Base-by-base conservation (phyloP, 2,888 invertebrate species). In the Trissonchulus latispiculum region DNA sequence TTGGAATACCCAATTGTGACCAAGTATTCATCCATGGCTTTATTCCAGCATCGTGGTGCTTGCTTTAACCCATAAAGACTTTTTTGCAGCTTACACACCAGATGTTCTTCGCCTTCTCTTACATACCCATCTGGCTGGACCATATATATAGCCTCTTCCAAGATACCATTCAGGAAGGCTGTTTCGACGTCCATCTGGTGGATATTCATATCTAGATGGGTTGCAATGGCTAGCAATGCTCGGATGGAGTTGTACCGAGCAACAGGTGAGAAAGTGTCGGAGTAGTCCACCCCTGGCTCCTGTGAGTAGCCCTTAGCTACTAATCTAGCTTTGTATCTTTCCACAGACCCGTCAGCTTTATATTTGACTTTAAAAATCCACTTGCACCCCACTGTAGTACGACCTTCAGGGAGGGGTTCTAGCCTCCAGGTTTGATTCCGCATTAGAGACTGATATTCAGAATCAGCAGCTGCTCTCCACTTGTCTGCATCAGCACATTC, bases 331-430 rank as follows among this genome's bases (percentile, higher is more conserved):
- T 79, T 77, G 74, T 74, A 78, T 23, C 74, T 33, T 36, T 79
- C 75, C 37, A 76, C 61, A n/a, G 29, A 35, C 0, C 78, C 77
- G 61, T 75, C 73, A 8, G 72, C 36, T 29, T 75, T 70, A 8
- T 70, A 31, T 67, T 79, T 78, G n/a, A 75, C 72, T 72, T 75
- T 77, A 61, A 76, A 76, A n/a, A 79, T 76, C 78, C 78, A 78
- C 61, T 77, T 77, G 64, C 76, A 68, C 0, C 75, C 74, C 15
- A 78, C n/a, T 3, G 75, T 23, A 31, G 74, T 74, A n/a, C 75
- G 61, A 28, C 73, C 74, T 35, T 74, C 15, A 31, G 78, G 77
- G 1, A 67, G 37, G 29, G 61, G 31, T 2, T 74, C 76, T 18
- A 79, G 64, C 18, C 69, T 72, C 77, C 77, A 78, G 1, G 77